Evolutionary conservation across 2,797 vertebrate species (phyloP), one percentile per base, ranked within the genome.

Genomic region (Sebastolobus alascanus): DNA sequence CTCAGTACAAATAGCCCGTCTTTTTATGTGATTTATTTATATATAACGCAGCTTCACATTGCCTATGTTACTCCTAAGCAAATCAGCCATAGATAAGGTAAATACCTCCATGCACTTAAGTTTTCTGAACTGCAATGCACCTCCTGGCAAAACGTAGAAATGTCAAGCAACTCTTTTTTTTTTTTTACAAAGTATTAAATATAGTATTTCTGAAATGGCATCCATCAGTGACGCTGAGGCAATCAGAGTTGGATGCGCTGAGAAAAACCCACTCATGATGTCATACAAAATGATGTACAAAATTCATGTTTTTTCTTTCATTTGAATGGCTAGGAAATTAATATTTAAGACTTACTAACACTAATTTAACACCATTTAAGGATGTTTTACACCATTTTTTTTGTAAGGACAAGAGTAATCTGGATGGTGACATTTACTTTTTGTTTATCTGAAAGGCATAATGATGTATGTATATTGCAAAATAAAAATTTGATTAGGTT

Each of bases 21-120:
- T 64, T 6, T 59, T 35, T 25, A 11, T 59, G 54, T 76, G 82
- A 86, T 84, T 73, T 79, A 85, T 72, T 22, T 35, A 54, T 52
- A 70, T 59, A 56, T 16, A 78, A 73, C 13, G 52, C 10, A 46
- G 40, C 50, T 60, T 13, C 54, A 75, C 29, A 68, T 56, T 12
- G 4, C 1, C 12, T 31, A 0, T 38, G 38, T 61, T 63, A 54
- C 56, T 66, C 7, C 37, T 13, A 33, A 37, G 11, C 8, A 25
- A 68, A 37, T 14, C 38, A 20, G 4, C 27, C 9, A 58, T 29
- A 38, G n/a, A 64, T 14, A 73, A 3, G 6, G 58, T 60, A 54
- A 79, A 59, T 29, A 67, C 40, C 8, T 55, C 6, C 18, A 18
- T 10, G 31, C 16, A 22, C 8, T 31, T 58, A 7, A 27, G 3